phyloP scores from a whole-genome alignment of 1,140 invertebrate genomes.

The Planococcus citri region DNA sequence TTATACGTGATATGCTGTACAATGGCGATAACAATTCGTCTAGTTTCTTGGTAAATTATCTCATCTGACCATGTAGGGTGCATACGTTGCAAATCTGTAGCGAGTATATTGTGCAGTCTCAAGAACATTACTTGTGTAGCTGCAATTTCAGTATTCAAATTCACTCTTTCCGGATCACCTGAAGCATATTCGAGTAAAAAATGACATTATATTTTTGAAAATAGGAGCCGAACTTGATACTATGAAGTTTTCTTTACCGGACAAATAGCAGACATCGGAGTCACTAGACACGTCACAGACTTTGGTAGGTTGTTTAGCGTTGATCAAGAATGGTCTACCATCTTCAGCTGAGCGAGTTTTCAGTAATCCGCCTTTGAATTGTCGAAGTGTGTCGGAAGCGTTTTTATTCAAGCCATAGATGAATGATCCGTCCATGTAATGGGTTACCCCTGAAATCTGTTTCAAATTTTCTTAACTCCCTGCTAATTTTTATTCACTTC shows the following conservation, averaged over 20 bases:
- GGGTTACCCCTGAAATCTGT: constrained; percentile 55
- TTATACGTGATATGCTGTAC: constrained; percentile 53
- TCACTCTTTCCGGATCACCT: too few species aligned
- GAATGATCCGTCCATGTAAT: constrained; percentile 55
- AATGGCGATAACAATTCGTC: constrained; percentile 36
- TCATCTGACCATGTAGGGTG: constrained; percentile 27
- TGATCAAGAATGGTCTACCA: constrained; percentile 22
- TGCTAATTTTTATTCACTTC: too few species aligned
- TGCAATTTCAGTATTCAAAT: constrained; percentile 24
- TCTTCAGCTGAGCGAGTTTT: constrained; percentile 32
- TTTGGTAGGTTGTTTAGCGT: constrained; percentile 18
- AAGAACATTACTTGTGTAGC: constrained; percentile 23
- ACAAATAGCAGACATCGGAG: constrained; percentile 25
- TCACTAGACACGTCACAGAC: constrained; percentile 20
- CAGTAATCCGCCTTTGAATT: constrained; percentile 43
- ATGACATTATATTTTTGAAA: too few species aligned
- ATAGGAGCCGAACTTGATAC: too few species aligned
- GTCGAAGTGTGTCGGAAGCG: constrained; percentile 39
- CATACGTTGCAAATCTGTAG: constrained; percentile 26
- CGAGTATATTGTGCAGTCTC: constrained; percentile 31
- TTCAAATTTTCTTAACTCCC: too few species aligned
- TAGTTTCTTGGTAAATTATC: constrained; percentile 27
- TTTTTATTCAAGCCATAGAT: constrained; percentile 53
- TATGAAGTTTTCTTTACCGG: constrained; percentile 25
- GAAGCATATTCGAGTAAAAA: too few species aligned